Evolutionary conservation across 1,140 invertebrate genomes (phyloP), one percentile per base, ranked within the genome.

Genomic region (Chlorops oryzae): DNA sequence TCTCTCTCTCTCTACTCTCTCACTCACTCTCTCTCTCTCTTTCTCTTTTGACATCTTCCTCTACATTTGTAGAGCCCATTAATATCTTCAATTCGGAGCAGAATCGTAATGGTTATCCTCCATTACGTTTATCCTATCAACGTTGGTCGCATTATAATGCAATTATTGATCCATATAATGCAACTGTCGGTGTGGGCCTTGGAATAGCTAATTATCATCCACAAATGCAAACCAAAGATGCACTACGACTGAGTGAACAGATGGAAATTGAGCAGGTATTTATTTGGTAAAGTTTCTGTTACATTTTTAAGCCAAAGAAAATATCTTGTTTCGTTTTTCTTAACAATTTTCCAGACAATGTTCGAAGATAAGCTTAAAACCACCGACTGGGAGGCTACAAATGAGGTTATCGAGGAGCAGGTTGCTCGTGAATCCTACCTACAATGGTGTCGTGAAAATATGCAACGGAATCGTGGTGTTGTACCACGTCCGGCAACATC

Each of bases 371-470:
- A 95, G 73, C 72, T 96, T 22, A 81, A 85, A 66, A 90, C 90
- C 38, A 92, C 90, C 34, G 92, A 96, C 72, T 94, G 90, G 88
- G 90, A 96, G 72, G 86, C 90, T 12, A 96, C 92, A 1, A 91
- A 92, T 70, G 90, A 95, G 72, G 87, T 87, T 22, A 88, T 96
- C 47, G 87, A 92, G 65, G 89, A 94, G 73, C 90, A 95, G 75
- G 85, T 90, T 13, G 89, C 90, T 1, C 74, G 88, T 22, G 91
- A 95, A 73, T 92, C 88, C 49, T 95, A 94, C 69, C 76, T 94
- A 39, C 88, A 93, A 70, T 95, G 86, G 85, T 73, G 91, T 5
- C 76, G 82, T 54, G 84, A 87, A 47, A 84, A 84, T 65, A 84
- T 88, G 72, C 76, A 81, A 61, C 74, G 81, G 53, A 74, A 79